phyloP scores from a whole-genome alignment of 2,888 invertebrate genomes.

The Eilema griseolum region DNA sequence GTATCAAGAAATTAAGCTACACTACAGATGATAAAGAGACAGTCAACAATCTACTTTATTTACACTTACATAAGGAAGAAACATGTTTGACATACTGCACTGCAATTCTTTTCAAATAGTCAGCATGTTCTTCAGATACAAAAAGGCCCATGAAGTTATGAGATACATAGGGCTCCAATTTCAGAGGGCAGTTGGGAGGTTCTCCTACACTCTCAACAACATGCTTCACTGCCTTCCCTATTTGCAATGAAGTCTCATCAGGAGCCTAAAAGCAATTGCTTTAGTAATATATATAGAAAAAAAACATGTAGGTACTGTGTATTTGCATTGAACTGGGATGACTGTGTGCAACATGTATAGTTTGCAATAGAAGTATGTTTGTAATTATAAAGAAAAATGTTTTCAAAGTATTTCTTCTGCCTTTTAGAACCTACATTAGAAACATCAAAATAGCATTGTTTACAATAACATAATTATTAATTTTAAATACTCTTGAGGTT shows the following conservation, averaged over 20 bases:
- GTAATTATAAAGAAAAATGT: too few relatives aligned
- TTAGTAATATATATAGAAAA: background rate
- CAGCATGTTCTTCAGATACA: constrained; percentile 93
- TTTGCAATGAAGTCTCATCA: constrained; percentile 90
- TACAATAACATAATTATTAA: too few relatives aligned
- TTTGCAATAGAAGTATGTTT: too few relatives aligned
- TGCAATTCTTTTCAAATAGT: constrained; percentile 92
- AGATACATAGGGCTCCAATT: constrained; percentile 94
- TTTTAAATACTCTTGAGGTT: background rate
- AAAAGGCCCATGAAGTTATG: constrained; percentile 97
- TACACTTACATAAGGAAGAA: constrained; percentile 89
- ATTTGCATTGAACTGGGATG: too few relatives aligned
- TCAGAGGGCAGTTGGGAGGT: constrained; percentile 88
- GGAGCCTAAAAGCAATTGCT: constrained; percentile 87
- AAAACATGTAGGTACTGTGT: too few relatives aligned
- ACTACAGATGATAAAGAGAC: background rate
- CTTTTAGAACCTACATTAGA: too few relatives aligned
- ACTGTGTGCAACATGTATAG: too few relatives aligned
- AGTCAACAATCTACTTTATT: background rate
- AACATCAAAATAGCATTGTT: too few relatives aligned
- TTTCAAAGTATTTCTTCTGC: too few relatives aligned
- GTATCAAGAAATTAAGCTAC: background rate
- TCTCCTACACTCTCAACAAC: constrained; percentile 91
- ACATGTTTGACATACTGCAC: constrained; percentile 94
- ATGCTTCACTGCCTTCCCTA: constrained; percentile 90